These are phyloP conservation scores for Epiblema foenella DNA, from an alignment of 2,888 invertebrate genomes.

Conservation along the genomic window DNA sequence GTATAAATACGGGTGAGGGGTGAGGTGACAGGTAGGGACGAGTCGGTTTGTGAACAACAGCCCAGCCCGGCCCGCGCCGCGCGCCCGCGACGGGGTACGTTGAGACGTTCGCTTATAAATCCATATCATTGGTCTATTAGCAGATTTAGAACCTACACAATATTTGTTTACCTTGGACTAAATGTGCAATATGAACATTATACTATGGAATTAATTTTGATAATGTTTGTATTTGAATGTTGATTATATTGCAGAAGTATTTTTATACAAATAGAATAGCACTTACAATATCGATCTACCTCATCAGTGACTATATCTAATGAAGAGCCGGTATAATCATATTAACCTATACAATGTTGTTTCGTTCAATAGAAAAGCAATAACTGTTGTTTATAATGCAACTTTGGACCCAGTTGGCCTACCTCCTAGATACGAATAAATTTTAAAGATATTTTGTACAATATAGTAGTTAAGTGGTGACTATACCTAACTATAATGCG, in stretches of 20 bases:
- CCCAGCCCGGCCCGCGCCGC: not conserved
- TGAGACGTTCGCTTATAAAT: conserved; percentile 49
- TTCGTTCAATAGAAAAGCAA: conserved; percentile 44
- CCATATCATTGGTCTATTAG: conserved; percentile 63
- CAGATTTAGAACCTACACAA: conserved; percentile 54
- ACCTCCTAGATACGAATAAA: conserved; percentile 56
- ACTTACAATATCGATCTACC: conserved; percentile 78
- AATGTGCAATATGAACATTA: conserved; percentile 78
- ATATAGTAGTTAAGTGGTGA: conserved; percentile 39
- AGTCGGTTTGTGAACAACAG: no score
- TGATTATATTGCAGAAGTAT: conserved; percentile 83
- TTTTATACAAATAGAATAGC: conserved; percentile 81
- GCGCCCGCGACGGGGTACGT: conserved; percentile 50
- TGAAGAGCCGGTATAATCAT: conserved; percentile 46
- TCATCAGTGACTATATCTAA: conserved; percentile 70
- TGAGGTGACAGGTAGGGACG: no score
- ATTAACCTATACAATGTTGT: conserved; percentile 47
- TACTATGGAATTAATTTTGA: conserved; percentile 76
- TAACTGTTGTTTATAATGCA: conserved; percentile 47
- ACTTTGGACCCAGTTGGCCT: conserved; percentile 66
- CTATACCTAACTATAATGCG: conserved; percentile 25
- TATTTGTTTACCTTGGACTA: conserved; percentile 58
- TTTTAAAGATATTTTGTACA: conserved; percentile 45
- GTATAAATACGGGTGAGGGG: no score
- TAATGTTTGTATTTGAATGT: conserved; percentile 83